phyloP scores from a whole-genome alignment of 2,113 vertebrate genomes.

The Corythaixoides concolor region DNA sequence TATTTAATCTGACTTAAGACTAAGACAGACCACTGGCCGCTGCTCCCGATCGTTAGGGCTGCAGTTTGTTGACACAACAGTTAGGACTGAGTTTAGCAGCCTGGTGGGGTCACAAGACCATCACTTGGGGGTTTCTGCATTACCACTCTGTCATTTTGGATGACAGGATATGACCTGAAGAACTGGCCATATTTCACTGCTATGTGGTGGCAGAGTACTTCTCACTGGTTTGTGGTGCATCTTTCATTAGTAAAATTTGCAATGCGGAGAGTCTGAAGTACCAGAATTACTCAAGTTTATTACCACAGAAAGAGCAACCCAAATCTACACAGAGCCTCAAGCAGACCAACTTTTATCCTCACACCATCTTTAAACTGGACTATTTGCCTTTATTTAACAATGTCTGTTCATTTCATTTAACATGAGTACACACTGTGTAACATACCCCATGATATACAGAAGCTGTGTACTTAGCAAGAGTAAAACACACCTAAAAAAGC shows the following conservation, averaged over 20 bases:
- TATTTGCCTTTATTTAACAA: background rate
- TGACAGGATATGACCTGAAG: background rate
- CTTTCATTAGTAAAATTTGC: background rate
- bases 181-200: background rate
- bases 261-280: background rate
- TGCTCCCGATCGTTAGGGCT: background rate
- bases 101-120: background rate
- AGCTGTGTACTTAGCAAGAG: background rate
- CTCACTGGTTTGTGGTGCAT: background rate
- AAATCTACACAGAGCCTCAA: background rate
- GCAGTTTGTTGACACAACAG: background rate
- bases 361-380: background rate
- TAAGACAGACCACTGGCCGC: rapidly evolving
- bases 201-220: background rate
- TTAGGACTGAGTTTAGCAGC: background rate
- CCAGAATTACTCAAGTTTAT: background rate
- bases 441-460: background rate
- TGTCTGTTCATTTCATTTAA: background rate
- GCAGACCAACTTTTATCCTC: background rate
- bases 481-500: background rate
- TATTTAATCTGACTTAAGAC: background rate
- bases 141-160: background rate
- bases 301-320: background rate
- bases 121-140: background rate
- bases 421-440: background rate